A percentile compares a stretch with the other conserved stretches of the same genome.
phyloP scores from a whole-genome alignment of 2,888 invertebrate species.

The Neoscelio sp. region DNA sequence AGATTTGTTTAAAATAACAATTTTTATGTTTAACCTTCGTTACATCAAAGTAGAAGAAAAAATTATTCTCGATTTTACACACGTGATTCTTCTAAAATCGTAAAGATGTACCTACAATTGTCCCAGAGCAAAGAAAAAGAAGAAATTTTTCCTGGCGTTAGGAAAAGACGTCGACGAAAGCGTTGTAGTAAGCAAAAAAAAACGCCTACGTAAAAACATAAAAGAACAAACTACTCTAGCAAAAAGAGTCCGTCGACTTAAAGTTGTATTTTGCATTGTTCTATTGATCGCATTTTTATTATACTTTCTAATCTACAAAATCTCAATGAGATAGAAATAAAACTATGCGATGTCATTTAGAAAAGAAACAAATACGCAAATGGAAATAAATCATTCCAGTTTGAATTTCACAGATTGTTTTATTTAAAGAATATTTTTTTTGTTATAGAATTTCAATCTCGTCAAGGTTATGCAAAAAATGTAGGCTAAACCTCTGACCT shows the following conservation, averaged over 20 bases:
- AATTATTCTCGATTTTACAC: no score
- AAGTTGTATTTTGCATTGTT: conserved; percentile 7
- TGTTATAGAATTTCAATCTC: conserved; percentile 57
- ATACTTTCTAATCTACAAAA: neutral
- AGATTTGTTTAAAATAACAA: no score
- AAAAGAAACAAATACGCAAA: neutral
- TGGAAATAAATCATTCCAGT: neutral
- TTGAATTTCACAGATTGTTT: conserved; percentile 6
- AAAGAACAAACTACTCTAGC: no score
- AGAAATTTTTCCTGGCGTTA: no score
- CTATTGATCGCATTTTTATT: conserved; percentile 13
- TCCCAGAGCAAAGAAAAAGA: no score
- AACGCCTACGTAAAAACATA: no score
- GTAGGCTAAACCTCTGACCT: conserved; percentile 59
- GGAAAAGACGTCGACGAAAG: no score
- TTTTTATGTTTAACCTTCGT: no score
- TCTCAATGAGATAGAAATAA: neutral
- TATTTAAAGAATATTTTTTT: conserved; percentile 40
- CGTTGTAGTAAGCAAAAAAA: no score
- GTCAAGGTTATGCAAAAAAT: conserved; percentile 59
- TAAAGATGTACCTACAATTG: no score
- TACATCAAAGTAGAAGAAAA: no score
- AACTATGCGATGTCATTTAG: neutral
- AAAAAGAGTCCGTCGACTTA: conserved; percentile 1
- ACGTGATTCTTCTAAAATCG: no score